These are phyloP conservation scores for Epizoanthus ramosus DNA, from an alignment of 92 coral and sea anemone species.

Conservation along the genomic window DNA sequence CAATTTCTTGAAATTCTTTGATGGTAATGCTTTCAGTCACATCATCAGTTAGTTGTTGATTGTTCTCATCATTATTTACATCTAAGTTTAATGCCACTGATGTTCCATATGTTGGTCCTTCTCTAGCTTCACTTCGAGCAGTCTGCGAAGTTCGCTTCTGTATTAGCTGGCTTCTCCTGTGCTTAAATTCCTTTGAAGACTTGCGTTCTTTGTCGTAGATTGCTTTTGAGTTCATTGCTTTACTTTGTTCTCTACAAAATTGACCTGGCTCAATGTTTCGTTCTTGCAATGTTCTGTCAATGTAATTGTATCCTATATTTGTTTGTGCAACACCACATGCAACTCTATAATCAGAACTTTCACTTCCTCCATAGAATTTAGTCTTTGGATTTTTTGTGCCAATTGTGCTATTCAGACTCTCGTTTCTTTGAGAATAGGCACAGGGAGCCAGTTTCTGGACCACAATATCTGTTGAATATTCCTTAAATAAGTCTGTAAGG, in stretches of 20 bases:
- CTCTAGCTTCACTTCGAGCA: conserved; percentile 48
- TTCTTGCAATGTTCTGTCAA: conserved; percentile 13
- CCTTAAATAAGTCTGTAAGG: conserved; percentile 28
- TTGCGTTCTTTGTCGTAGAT: conserved; percentile 16
- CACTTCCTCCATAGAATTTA: conserved; percentile 54
- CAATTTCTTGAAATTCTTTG: conserved; percentile 7
- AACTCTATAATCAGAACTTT: conserved; percentile 58
- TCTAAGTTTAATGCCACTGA: conserved; percentile 33
- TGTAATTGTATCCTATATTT: conserved; percentile 53
- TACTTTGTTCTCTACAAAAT: background rate
- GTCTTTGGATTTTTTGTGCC: conserved; percentile 55
- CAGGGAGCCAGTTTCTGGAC: conserved; percentile 13
- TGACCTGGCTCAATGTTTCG: conserved; percentile 43
- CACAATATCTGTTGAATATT: conserved; percentile 54
- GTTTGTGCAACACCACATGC: conserved; percentile 59
- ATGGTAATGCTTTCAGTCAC: background rate
- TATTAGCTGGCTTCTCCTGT: conserved; percentile 23
- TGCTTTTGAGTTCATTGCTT: conserved; percentile 17
- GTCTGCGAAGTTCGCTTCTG: conserved; percentile 36
- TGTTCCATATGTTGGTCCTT: conserved; percentile 48
- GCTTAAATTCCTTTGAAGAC: conserved; percentile 16
- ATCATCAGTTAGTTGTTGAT: background rate
- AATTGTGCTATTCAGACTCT: conserved; percentile 33
- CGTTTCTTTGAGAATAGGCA: conserved; percentile 25
- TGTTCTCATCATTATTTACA: background rate